Base-by-base conservation (phyloP, 2,888 invertebrate species). In the Agrilus cyanescens region DNA sequence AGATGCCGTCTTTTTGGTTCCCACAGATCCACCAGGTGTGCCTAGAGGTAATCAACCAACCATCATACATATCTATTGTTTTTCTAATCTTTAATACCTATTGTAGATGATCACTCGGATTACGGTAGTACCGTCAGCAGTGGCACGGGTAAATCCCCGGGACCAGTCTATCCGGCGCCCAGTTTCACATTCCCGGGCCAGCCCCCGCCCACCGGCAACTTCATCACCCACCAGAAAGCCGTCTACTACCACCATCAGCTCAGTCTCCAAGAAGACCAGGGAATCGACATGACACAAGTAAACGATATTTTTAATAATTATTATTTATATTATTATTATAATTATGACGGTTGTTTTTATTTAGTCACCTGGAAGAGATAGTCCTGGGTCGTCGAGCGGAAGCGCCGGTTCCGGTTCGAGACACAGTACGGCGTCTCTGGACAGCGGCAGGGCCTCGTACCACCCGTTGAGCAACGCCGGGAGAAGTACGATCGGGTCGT, bases 311-410 rank as follows among this genome's bases (percentile, higher is more conserved):
- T 15, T 4, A 8, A 30, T n/a, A 13, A 41, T 30, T 32, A 12
- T 18, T 36, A 32, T 41, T 34, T 39, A 47, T 29, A 16, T 29
- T 16, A 39, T 32, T 39, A 40, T 45, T 25, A 37, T 51, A n/a
- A n/a, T n/a, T n/a, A n/a, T n/a, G n/a, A n/a, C n/a, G n/a, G n/a
- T n/a, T 35, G 44, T 45, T 43, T 37, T 46, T 50, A 57, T 62
- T n/a, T 70, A 83, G 79, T 89, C 88, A 57, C 90, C 91, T 34
- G 91, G 91, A n/a, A 78, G 91, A 46, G 90, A 91, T 68, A 90
- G 90, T 61, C 90, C 91, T 12, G 90, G 90, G 12, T 85, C 85
- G 0, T 88, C 88, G 12, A 84, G 88, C 42, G 88, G 89, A 7
- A 87, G 87, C 18, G 84, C 84, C 1, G 89, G 89, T 32, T 87